phyloP scores from a whole-genome alignment of 2,888 invertebrate genomes.

The Patella ulyssiponensis region DNA sequence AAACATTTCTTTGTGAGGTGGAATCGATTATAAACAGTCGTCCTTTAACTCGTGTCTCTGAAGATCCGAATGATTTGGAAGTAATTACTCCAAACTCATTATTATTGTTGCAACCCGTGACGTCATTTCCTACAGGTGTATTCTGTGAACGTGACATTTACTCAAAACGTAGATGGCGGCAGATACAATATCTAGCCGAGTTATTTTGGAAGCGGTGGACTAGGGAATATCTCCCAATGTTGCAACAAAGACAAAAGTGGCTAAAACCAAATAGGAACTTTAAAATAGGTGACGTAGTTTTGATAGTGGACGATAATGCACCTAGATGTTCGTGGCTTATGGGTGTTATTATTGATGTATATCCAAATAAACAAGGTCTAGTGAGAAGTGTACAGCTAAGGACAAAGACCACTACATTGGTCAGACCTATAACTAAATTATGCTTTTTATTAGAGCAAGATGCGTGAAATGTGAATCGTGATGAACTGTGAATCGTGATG shows the following conservation, averaged over 20 bases:
- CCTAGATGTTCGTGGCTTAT: conserved; percentile 21
- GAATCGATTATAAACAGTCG: conserved; percentile 37
- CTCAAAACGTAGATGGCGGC: conserved; percentile 18
- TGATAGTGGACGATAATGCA: conserved; percentile 18
- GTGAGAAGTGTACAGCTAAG: conserved; percentile 18
- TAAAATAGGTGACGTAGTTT: conserved; percentile 19
- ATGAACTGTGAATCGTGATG: neutral
- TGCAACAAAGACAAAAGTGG: conserved; percentile 29
- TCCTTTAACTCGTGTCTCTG: conserved; percentile 32
- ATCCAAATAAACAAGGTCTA: conserved; percentile 20
- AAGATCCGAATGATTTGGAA: conserved; percentile 28
- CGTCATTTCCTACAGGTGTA: conserved; percentile 12
- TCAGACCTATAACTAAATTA: conserved; percentile 12
- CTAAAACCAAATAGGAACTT: neutral
- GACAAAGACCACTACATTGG: conserved; percentile 4
- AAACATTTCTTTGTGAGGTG: conserved; percentile 38
- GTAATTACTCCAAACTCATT: conserved; percentile 37
- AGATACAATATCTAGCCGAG: conserved; percentile 15
- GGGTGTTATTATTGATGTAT: conserved; percentile 15
- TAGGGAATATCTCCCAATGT: conserved; percentile 20
- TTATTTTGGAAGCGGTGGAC: conserved; percentile 27
- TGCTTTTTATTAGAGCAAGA: neutral
- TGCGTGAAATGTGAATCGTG: neutral
- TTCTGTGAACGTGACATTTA: conserved; percentile 22
- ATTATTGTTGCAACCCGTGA: conserved; percentile 18